These are phyloP conservation scores for Cirrhinus mrigala DNA, from an alignment of 2,797 vertebrate genomes.

Conservation along the genomic window DNA sequence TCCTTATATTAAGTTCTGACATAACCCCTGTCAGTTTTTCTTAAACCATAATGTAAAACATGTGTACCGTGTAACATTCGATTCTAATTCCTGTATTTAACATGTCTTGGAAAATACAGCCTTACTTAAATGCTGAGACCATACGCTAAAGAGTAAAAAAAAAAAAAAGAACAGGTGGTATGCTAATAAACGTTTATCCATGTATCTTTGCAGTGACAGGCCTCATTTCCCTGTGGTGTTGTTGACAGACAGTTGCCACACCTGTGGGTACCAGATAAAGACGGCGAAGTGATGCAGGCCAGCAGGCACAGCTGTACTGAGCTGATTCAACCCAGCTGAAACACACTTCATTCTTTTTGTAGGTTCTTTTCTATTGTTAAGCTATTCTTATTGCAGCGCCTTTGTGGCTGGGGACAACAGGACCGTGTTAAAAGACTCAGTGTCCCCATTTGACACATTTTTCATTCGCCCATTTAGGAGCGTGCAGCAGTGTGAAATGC, in stretches of 20 bases:
- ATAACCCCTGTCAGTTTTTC: slow-evolving; percentile 2
- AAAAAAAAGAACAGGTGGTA: not conserved
- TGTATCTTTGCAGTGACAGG: slow-evolving; percentile 10
- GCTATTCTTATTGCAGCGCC: not conserved
- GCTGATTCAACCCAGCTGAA: slow-evolving; percentile 19
- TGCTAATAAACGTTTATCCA: not conserved
- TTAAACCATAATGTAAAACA: slow-evolving; percentile 14
- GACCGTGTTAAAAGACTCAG: not conserved
- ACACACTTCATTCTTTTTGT: slow-evolving; percentile 16
- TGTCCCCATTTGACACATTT: not conserved
- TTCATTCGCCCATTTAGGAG: not conserved
- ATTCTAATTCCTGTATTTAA: not conserved
- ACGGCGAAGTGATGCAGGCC: not conserved
- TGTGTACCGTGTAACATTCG: not conserved
- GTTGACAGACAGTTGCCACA: slow-evolving; percentile 33
- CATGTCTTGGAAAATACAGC: not conserved
- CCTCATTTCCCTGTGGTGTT: slow-evolving; percentile 10
- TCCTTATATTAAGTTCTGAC: not conserved
- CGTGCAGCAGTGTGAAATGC: slow-evolving; percentile 14
- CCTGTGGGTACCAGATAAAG: slow-evolving; percentile 33
- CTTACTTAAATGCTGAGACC: not conserved
- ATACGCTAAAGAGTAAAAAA: not conserved
- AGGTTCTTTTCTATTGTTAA: not conserved
- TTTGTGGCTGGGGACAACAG: slow-evolving; percentile 33
- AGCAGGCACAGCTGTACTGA: slow-evolving; percentile 18